These are phyloP conservation scores for Philaethria dido DNA, from an alignment of 2,888 invertebrate species.

Conservation along the genomic window DNA sequence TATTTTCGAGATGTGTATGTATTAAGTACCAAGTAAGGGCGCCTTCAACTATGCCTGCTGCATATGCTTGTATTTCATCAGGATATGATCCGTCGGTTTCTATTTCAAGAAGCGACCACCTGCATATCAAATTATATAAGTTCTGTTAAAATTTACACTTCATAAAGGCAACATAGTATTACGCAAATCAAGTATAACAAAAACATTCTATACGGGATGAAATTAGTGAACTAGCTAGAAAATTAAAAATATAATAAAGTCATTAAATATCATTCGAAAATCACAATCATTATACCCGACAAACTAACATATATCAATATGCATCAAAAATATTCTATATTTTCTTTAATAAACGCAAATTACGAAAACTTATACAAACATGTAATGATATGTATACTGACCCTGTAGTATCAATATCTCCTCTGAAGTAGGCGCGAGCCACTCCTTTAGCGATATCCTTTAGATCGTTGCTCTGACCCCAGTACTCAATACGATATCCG, in stretches of 20 bases:
- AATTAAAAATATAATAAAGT: not conserved
- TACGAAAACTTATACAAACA: not conserved
- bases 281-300: no score
- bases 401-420: slow-evolving; percentile 89
- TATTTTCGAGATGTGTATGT: slow-evolving; percentile 91
- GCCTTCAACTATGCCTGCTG: slow-evolving; percentile 94
- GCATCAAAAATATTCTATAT: not conserved
- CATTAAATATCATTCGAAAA: no score
- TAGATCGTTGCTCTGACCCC: slow-evolving; percentile 90
- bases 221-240: not conserved
- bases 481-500: slow-evolving; percentile 89
- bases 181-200: not conserved
- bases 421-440: slow-evolving; percentile 90
- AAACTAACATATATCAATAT: not conserved
- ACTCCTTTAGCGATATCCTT: slow-evolving; percentile 86
- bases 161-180: not conserved
- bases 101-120: slow-evolving; percentile 92
- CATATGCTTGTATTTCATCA: slow-evolving; percentile 92
- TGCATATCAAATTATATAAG: slow-evolving; percentile 60
- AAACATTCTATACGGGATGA: not conserved
- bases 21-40: slow-evolving; percentile 92
- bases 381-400: slow-evolving; percentile 61
- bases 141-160: not conserved
- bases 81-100: slow-evolving; percentile 89
- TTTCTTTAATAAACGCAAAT: not conserved